Evolutionary conservation across 1,140 invertebrate genomes (phyloP), one percentile per base, ranked within the genome.

Genomic region (Monochamus saltuarius): DNA sequence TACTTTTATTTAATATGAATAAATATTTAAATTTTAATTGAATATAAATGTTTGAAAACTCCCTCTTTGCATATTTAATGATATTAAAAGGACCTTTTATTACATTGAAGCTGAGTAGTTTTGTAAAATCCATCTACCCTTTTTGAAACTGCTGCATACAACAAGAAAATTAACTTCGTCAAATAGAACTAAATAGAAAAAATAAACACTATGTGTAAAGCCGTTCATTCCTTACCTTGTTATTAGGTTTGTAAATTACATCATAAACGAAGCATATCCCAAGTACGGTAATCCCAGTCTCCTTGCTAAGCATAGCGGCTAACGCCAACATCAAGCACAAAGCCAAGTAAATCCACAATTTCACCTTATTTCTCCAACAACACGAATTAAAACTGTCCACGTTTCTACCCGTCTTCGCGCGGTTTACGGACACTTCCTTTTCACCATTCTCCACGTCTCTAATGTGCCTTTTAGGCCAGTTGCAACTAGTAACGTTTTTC

Each of bases 271-370:
- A 87, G 78, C 92, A 95, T 22, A 95, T 85, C n/a, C 88, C 87
- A 62, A 97, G 77, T 11, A 95, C 92, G 45, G 92, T 95, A 58
- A 97, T 86, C 14, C 93, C 95, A 11, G 94, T 94, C 78, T 98
- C 95, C 78, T 95, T 95, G 77, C 89, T 90, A 42, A 95, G 79
- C 72, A 92, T 90, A 38, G 90, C 89, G 39, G 82, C 84, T 4
- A 81, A 73, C 1, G 88, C 84, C 59, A 87, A 80, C 29, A 85
- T 50, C 35, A 89, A 70, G 52, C 85, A 78, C 10, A 73, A 39
- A 2, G 68, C 63, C 43, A 86, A 72, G 69, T 76, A 85, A 68
- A 75, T 72, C 83, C 81, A 86, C 69, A 79, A 81, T 73, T 76
- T 81, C 47, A 79, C n/a, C 13, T 77, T 81, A 64, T 75, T 66